Evolutionary conservation across 2,113 vertebrate species (phyloP), one percentile per base, ranked within the genome.

Genomic region (sheep (Ovis aries)): DNA sequence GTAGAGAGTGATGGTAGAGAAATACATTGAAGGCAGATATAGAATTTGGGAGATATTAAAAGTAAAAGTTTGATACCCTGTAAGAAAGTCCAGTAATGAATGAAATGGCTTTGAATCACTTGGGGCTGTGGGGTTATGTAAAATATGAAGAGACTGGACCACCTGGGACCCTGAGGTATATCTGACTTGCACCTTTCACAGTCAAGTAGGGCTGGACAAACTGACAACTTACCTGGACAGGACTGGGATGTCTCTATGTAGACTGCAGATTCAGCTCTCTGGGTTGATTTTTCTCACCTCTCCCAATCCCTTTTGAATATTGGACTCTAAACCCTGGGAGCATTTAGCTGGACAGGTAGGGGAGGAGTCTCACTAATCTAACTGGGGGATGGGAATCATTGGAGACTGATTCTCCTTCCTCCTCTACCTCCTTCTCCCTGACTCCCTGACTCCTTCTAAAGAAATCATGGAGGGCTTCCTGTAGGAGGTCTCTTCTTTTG

Each of bases 381-480:
- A 53, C 7, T 40, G 33, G 50, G 31, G 13, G 5, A 29, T 23
- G 0, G 0, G 45, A 8, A 2, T 60, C 52, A 7, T 0, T 45
- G 55, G 67, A 64, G 60, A 81, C 31, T 14, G 13, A 52, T 71
- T 53, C 17, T 62, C 36, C 36, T 86, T 6, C 3, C 40, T 6
- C 53, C 23, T 27, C 0, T 2, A 0, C 17, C 19, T 77, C 19
- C 29, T 45, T 43, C 19, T 57, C 21, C 36, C 27, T 15, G 19
- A 15, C 27, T 31, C 13, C 11, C 27, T 15, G 19, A 15, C 27
- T 31, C 13, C 11, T 45, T 74, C 67, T n/a, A 89, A 4, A n/a
- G 50, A 88, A 62, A 52, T 80, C 43, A 19, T 33, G 8, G 43
- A 83, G 83, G 92, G 9, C 87, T 95, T 95, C 82, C 86, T 88